These are phyloP conservation scores for Cephalopterus ornatus DNA, from an alignment of 2,113 vertebrate genomes.

Conservation along the genomic window DNA sequence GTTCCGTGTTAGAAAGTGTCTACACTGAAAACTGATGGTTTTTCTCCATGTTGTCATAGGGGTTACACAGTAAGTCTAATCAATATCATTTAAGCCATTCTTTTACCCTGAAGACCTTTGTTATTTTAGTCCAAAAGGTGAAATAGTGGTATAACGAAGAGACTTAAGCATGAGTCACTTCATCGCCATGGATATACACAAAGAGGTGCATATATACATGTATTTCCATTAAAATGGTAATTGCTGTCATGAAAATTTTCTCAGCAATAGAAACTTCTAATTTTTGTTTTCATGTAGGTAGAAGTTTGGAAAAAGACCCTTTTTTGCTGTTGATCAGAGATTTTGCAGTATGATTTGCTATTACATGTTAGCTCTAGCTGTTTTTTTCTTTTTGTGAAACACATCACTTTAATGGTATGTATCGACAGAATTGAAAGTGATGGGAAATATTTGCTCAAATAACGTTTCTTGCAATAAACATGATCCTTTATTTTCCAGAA, in stretches of 20 bases:
- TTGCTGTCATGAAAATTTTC: not conserved
- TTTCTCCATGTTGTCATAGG: not conserved
- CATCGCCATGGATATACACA: not conserved
- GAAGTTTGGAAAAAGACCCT: not conserved
- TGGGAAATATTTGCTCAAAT: not conserved
- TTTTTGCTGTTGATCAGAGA: not conserved
- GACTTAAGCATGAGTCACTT: not conserved
- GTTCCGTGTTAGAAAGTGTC: not conserved
- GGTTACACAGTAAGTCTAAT: not conserved
- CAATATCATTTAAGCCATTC: not conserved
- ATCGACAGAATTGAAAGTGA: not conserved
- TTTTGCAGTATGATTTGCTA: not conserved
- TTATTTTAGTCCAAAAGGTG: not conserved
- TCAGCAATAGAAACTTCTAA: not conserved
- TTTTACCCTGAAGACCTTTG: not conserved
- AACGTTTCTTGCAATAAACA: not conserved
- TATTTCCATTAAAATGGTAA: not conserved
- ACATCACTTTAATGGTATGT: not conserved
- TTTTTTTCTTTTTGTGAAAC: not conserved
- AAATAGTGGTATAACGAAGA: not conserved
- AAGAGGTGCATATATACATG: fast-evolving
- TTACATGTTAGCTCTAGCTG: not conserved
- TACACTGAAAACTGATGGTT: not conserved
- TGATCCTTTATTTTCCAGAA: slow-evolving; percentile 1
- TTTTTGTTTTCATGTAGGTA: not conserved